phyloP scores from a whole-genome alignment of 2,113 vertebrate species.

The Centropristis striata region DNA sequence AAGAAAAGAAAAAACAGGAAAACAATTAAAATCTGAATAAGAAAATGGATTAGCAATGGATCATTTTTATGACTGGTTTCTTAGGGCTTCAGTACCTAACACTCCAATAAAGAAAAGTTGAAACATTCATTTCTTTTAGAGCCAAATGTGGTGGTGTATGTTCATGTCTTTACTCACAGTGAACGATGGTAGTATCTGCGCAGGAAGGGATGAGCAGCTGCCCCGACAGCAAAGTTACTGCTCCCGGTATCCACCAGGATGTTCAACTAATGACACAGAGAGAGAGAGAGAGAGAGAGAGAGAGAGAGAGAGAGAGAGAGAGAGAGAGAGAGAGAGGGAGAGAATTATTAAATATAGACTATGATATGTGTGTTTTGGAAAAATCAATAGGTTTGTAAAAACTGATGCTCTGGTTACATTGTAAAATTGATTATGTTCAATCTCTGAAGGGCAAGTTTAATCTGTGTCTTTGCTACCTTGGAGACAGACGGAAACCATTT shows the following conservation, averaged over 20 bases:
- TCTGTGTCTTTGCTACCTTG: neutral
- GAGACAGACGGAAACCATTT: constrained; percentile 12
- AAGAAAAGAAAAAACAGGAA: too few relatives aligned
- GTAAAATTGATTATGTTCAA: constrained; percentile 20
- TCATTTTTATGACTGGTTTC: too few relatives aligned
- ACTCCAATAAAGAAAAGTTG: neutral
- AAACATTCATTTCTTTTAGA: neutral
- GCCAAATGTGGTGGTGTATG: too few relatives aligned
- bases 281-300: neutral
- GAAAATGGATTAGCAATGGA: too few relatives aligned
- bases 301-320: too few relatives aligned
- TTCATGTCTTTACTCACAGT: constrained; percentile 87
- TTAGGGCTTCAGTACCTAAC: too few relatives aligned
- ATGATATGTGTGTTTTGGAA: constrained; percentile 3
- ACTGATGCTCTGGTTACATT: constrained; percentile 10
- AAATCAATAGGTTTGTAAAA: constrained; percentile 35
- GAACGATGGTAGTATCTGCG: constrained; percentile 95
- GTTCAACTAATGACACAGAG: constrained; percentile 87
- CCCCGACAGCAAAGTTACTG: constrained; percentile 98
- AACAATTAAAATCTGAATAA: too few relatives aligned
- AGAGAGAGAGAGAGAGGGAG: constrained; percentile 38
- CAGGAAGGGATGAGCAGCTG: constrained; percentile 94
- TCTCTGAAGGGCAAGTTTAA: constrained; percentile 18
- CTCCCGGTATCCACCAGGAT: constrained; percentile 98
- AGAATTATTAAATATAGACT: constrained; percentile 1